Base-by-base conservation (phyloP, 1,140 invertebrate genomes). In the Trissolcus basalis region DNA sequence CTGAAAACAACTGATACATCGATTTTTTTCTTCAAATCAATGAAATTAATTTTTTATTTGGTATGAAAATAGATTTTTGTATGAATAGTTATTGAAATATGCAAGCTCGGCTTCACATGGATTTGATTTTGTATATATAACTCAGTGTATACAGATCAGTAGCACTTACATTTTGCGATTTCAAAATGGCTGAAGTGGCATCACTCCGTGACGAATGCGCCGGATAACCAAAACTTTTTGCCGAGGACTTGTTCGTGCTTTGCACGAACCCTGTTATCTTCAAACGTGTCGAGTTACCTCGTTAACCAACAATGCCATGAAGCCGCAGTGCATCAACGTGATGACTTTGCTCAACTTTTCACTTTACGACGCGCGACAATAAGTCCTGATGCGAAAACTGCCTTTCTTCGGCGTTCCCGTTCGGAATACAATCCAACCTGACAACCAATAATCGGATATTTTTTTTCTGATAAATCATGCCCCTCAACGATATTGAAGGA, bases 251-350 rank as follows among this genome's bases (percentile, higher is more conserved):
- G 76, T 77, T 74, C 78, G 82, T 69, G 78, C 78, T 76, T 56
- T 61, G 78, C 79, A 81, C 80, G 79, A 82, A 78, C 67, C 55
- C 73, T 75, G 72, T 82, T 83, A 82, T 84, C 80, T 79, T 81
- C 72, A 77, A 81, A 80, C 78, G 80, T 82, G 81, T 82, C 80
- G 78, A 82, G 79, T 84, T 82, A 84, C 78, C 80, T 82, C 79
- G 81, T 83, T 84, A 83, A 82, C 80, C 70, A 78, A 78, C 79
- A 80, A 82, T 81, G 69, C 68, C 73, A 63, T 51, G 54, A 73
- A 75, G 59, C 72, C 59, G 58, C 70, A 59, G 55, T 76, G 65
- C 65, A 76, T 69, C 72, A 64, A 13, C 48, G 50, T 54, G 53
- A 65, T 71, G 67, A 39, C 60, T 70, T 56, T 41, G 48, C 56